A percentile compares a stretch with the other conserved stretches of the same genome.
phyloP scores from a whole-genome alignment of 2,113 vertebrate species.

The Sminthopsis crassicaudata region DNA sequence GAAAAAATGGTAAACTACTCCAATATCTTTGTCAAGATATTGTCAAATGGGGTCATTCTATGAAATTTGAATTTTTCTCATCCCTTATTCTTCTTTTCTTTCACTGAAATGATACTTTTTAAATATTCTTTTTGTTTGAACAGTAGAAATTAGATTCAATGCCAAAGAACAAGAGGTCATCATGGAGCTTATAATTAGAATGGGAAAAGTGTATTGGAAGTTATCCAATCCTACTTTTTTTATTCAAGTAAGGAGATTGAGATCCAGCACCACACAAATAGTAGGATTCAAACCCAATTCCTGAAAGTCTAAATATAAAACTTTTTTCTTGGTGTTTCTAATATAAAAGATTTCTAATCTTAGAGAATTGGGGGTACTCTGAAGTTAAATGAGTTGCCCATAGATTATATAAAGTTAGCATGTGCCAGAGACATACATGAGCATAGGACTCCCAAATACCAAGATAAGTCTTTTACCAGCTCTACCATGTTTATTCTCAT shows the following conservation, averaged over 20 bases:
- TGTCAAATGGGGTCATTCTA: neutral
- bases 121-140: neutral
- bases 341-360: neutral
- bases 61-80: neutral
- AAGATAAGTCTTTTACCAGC: neutral
- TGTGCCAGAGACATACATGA: neutral
- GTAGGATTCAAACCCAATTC: neutral
- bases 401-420: neutral
- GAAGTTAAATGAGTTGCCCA: neutral
- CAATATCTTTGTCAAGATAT: neutral
- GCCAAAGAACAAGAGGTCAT: neutral
- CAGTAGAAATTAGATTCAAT: neutral
- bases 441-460: neutral
- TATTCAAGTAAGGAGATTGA: neutral
- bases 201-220: neutral
- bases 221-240: neutral
- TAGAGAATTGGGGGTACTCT: neutral
- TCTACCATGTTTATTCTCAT: neutral
- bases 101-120: neutral
- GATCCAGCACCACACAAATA: neutral
- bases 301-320: neutral
- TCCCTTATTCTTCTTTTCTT: neutral
- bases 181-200: neutral
- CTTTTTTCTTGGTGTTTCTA: neutral
- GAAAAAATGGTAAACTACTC: no score